Base-by-base conservation (phyloP, 2,888 invertebrate genomes). In the Scaptomyza polygonia region DNA sequence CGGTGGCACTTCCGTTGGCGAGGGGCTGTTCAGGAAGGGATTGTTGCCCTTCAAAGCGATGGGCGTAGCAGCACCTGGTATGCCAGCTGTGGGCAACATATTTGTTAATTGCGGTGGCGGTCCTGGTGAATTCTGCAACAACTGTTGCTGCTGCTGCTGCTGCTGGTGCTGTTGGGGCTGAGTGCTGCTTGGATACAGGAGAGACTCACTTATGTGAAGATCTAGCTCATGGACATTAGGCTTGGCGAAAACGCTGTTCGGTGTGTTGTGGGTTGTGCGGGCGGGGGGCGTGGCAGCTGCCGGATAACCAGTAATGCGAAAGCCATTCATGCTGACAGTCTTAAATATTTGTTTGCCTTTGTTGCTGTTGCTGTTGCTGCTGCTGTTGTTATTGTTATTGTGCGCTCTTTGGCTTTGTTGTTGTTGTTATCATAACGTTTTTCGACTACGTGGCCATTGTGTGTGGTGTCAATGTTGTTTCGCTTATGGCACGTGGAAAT, bases 11-110 rank as follows among this genome's bases (percentile, higher is more conserved):
- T 90, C 90, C 2, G 89, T 89, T 14, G 89, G 90, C 61, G 89
- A 90, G 25, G 89, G 90, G 61, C 89, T 90, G 44, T 90, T 90
- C 16, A 90, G 57, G 56, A 90, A 90, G 0, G 90, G 90, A 88
- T 90, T 90, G 72, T 88, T 90, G 42, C 89, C 89, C 42, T 89
- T 89, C 88, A 72, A 93, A 91, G 77, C 92, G 68, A 88, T 91
- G 61, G 88, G 87, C 52, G 88, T 67, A 49, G 80, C 80, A 5
- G 80, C 80, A 6, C 80, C 89, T 0, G 88, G 81, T 52, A 88
- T 69, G 5, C 75, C 87, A 2, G 79, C 69, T 12, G 74, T 73
- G 8, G 88, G 88, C 73, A 89, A 25, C 59, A 88, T 82, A 64
- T 77, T 89, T 0, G 88, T 88, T 55, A 88, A 36, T 45, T 86